phyloP scores from a whole-genome alignment of 2,113 vertebrate genomes.

The Cardinalis cardinalis region DNA sequence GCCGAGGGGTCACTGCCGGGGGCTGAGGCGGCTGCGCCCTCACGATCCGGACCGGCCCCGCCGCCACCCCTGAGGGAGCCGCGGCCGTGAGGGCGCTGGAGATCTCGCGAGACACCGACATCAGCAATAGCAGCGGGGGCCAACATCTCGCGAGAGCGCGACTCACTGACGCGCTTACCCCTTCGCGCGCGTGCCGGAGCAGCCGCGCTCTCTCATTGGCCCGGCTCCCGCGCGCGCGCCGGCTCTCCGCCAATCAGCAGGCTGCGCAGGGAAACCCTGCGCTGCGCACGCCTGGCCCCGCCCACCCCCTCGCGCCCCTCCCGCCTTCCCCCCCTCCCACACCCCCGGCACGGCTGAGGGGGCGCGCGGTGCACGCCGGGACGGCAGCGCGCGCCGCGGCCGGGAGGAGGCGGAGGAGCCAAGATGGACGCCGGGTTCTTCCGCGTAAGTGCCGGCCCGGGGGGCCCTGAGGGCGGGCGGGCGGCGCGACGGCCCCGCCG shows the following conservation, averaged over 20 bases:
- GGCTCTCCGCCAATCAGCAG: not conserved
- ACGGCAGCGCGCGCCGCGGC: too few relatives aligned
- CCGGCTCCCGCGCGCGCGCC: not conserved
- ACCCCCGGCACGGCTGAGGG: too few relatives aligned
- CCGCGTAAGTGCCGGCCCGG: too few relatives aligned
- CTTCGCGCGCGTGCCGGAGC: too few relatives aligned
- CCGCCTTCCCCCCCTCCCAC: too few relatives aligned
- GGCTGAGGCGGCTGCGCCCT: not conserved
- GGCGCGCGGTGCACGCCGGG: too few relatives aligned
- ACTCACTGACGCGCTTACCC: rapidly evolving
- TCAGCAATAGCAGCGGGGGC: rapidly evolving
- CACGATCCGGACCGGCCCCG: rapidly evolving
- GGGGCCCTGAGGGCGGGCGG: too few relatives aligned
- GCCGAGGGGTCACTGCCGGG: too few relatives aligned
- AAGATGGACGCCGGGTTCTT: too few relatives aligned
- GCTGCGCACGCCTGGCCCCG: not conserved
- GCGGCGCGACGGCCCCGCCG: too few relatives aligned
- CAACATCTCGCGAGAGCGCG: not conserved
- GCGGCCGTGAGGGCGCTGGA: not conserved
- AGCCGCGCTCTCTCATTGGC: not conserved
- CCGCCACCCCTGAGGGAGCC: not conserved
- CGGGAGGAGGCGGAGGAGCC: too few relatives aligned
- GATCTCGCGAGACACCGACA: not conserved
- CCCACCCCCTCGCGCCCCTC: not conserved
- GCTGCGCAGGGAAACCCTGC: rapidly evolving